Conservation (phyloP, 2,888 invertebrate species). For the Lottia gigantea region DNA sequence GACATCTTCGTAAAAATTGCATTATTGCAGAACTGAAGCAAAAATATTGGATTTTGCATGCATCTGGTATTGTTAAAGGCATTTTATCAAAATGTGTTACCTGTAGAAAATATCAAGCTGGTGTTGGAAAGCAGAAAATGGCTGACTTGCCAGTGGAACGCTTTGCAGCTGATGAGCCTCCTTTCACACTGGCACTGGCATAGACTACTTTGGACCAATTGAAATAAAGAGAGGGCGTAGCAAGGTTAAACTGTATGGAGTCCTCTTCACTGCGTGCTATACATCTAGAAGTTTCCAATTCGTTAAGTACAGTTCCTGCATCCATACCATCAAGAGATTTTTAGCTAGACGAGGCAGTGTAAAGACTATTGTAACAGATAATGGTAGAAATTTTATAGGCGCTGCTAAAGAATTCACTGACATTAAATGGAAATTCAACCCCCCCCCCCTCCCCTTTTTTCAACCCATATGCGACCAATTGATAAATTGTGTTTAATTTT, state of each 20-base stretch:
- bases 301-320: constrained; percentile 23
- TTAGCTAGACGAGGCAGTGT: constrained; percentile 21
- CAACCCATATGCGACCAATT: too few species aligned
- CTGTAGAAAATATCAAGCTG: constrained; percentile 7
- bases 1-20: constrained; percentile 10
- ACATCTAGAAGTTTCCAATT: constrained; percentile 26
- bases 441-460: too few species aligned
- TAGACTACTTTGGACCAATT: constrained; percentile 29
- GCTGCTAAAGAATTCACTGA: constrained; percentile 27
- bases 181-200: constrained; percentile 24
- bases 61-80: not conserved
- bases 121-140: not conserved
- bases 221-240: constrained; percentile 24
- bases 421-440: too few species aligned
- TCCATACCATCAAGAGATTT: constrained; percentile 26
- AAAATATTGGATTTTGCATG: constrained; percentile 20
- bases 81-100: constrained; percentile 11
- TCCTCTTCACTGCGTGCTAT: constrained; percentile 31
- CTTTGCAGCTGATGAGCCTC: constrained; percentile 2
- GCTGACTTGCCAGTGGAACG: constrained; percentile 13
- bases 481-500: too few species aligned
- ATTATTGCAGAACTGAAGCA: not conserved
- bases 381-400: constrained; percentile 32
- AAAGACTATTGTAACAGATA: constrained; percentile 21
- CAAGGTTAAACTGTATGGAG: constrained; percentile 27